A percentile compares a stretch with the other conserved stretches of the same genome.
Conservation (phyloP, 2,113 vertebrate genomes). For the Hemibagrus wyckioides region DNA sequence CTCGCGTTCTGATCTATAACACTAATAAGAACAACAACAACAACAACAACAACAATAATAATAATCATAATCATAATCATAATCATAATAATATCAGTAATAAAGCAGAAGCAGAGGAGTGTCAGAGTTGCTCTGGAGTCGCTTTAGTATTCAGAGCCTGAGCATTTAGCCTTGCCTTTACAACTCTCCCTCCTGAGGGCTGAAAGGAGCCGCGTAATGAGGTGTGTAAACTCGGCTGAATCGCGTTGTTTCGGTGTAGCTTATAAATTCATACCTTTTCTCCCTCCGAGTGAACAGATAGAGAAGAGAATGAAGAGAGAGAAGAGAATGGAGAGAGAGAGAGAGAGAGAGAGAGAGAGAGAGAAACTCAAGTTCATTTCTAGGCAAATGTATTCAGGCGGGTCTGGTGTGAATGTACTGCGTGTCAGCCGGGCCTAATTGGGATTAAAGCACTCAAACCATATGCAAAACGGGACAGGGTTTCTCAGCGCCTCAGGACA, state of each 20-base stretch:
- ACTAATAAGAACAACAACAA: neutral
- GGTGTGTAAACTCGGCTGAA: conserved; percentile 87
- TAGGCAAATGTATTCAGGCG: conserved; percentile 99
- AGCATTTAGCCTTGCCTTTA: conserved; percentile 77
- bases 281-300: conserved; percentile 70
- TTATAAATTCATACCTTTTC: conserved; percentile 99
- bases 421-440: conserved; percentile 99
- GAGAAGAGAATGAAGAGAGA: neutral
- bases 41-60: too few relatives aligned
- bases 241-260: conserved; percentile 97
- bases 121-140: conserved; percentile 54
- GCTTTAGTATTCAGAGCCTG: conserved; percentile 83
- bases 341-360: neutral
- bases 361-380: conserved; percentile 90
- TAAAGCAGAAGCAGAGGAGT: neutral
- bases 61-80: neutral
- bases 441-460: conserved; percentile 99
- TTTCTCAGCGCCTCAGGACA: conserved; percentile 85
- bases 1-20: conserved; percentile 70
- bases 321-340: neutral
- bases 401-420: conserved; percentile 89
- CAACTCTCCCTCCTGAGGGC: conserved; percentile 80
- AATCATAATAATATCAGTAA: neutral
- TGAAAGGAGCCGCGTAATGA: conserved; percentile 92
- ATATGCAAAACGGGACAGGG: conserved; percentile 94